These are phyloP conservation scores for Cavia porcellus DNA, from an alignment of 2,113 vertebrate species.

Conservation along the genomic window DNA sequence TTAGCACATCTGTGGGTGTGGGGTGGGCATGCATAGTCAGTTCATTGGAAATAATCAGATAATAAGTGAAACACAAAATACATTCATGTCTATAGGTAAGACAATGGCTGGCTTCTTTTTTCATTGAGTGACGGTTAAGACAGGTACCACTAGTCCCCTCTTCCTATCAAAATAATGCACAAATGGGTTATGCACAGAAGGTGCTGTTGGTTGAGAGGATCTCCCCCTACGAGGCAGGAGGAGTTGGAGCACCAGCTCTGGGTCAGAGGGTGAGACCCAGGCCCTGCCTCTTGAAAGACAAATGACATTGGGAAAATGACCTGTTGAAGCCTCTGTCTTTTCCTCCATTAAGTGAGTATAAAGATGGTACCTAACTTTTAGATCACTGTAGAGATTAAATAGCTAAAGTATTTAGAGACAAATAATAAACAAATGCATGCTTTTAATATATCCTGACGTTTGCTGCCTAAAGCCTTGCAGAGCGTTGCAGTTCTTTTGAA, in stretches of 20 bases:
- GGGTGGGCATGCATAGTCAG: too few species aligned
- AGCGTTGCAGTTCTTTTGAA: conserved; percentile 24
- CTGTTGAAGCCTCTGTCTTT: background rate
- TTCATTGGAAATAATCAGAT: background rate
- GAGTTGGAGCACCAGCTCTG: background rate
- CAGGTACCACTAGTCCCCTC: background rate
- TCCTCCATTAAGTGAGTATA: background rate
- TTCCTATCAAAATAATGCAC: background rate
- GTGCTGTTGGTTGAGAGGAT: background rate
- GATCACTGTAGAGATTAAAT: background rate
- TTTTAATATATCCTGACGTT: conserved; percentile 29
- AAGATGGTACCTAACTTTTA: background rate
- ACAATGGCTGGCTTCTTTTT: background rate
- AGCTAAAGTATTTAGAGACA: conserved; percentile 9
- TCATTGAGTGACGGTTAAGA: background rate
- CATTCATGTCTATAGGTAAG: background rate
- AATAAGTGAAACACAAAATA: background rate
- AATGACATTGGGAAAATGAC: background rate
- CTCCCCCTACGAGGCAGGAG: background rate
- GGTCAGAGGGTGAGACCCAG: background rate
- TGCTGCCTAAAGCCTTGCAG: conserved; percentile 26
- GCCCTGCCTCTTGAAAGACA: background rate
- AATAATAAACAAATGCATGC: conserved; percentile 7
- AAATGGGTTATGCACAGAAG: background rate
- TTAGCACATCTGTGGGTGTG: background rate